Percentiles rank a stretch among this genome's conserved stretches.
These are phyloP conservation scores for Hemicentrotus pulcherrimus DNA, from an alignment of 35 echinoderm and acorn worm species.

Conservation along the genomic window DNA sequence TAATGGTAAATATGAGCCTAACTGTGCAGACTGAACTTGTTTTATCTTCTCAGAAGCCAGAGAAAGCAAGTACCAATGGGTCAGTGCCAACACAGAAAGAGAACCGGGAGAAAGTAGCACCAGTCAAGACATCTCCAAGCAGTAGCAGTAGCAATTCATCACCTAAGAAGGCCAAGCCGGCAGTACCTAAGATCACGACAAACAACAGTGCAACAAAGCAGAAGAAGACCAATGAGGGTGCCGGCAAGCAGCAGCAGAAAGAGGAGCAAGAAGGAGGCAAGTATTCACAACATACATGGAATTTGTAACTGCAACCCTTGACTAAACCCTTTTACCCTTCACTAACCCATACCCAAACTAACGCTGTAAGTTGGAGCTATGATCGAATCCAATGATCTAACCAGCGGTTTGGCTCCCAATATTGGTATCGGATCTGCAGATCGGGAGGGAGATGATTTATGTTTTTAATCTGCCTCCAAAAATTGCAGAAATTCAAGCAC, in stretches of 20 bases:
- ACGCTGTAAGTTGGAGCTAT: too few relatives aligned
- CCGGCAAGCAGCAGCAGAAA: neutral
- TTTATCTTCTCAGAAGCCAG: slow-evolving; percentile 14
- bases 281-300: neutral
- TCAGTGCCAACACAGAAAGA: neutral
- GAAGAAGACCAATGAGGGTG: slow-evolving; percentile 12
- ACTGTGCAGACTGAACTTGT: neutral
- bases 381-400: too few relatives aligned
- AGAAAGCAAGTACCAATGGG: slow-evolving; percentile 32
- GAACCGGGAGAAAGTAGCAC: neutral
- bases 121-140: neutral
- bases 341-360: too few relatives aligned
- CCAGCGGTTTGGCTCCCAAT: too few relatives aligned
- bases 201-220: neutral
- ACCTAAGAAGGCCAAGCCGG: slow-evolving; percentile 35
- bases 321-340: too few relatives aligned
- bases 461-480: too few relatives aligned
- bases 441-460: too few relatives aligned
- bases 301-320: too few relatives aligned
- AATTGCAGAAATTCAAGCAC: too few relatives aligned
- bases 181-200: slow-evolving; percentile 26
- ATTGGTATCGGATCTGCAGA: too few relatives aligned
- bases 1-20: too few relatives aligned
- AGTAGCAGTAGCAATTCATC: neutral
- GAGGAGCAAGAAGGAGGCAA: slow-evolving; percentile 29